Conservation (phyloP, 2,888 invertebrate genomes). For the Cosmia pyralina region DNA sequence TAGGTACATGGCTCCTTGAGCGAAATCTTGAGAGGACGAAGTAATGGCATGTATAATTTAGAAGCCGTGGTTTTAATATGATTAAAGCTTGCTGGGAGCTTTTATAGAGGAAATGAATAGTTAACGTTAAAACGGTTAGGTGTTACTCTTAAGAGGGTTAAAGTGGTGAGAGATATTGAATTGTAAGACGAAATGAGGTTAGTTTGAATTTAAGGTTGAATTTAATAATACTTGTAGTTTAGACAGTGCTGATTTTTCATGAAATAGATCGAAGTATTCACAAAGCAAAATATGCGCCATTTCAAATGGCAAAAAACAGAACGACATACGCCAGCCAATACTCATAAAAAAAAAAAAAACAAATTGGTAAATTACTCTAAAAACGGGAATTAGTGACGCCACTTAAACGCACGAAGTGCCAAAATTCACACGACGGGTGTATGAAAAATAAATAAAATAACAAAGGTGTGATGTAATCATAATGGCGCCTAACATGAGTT, state of each 20-base stretch:
- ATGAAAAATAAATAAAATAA: constrained; percentile 15
- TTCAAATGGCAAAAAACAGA: background rate
- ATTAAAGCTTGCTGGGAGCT: constrained; percentile 50
- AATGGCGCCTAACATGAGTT: background rate
- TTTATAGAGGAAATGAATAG: constrained; percentile 42
- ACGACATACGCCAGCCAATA: background rate
- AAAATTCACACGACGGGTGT: constrained; percentile 5
- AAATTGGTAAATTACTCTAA: constrained; percentile 21
- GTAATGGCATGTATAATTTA: constrained; percentile 65
- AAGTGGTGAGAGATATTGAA: constrained; percentile 15
- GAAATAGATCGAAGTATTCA: background rate
- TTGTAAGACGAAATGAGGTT: background rate
- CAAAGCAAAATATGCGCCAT: background rate
- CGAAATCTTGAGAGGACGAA: constrained; percentile 54
- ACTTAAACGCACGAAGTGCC: constrained; percentile 16
- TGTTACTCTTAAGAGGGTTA: constrained; percentile 34
- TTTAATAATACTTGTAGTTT: background rate
- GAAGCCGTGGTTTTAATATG: constrained; percentile 60
- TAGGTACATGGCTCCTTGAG: constrained; percentile 57
- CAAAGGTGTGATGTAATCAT: background rate
- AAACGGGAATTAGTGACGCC: constrained; percentile 26
- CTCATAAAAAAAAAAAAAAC: constrained; percentile 10
- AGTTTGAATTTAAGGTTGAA: constrained; percentile 10
- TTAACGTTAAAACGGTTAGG: constrained; percentile 39
- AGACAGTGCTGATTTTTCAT: background rate